A percentile compares a stretch with the other conserved stretches of the same genome.
Evolutionary conservation across 2,888 invertebrate species (phyloP).

Genomic region (Cremastobaeus sp.): DNA sequence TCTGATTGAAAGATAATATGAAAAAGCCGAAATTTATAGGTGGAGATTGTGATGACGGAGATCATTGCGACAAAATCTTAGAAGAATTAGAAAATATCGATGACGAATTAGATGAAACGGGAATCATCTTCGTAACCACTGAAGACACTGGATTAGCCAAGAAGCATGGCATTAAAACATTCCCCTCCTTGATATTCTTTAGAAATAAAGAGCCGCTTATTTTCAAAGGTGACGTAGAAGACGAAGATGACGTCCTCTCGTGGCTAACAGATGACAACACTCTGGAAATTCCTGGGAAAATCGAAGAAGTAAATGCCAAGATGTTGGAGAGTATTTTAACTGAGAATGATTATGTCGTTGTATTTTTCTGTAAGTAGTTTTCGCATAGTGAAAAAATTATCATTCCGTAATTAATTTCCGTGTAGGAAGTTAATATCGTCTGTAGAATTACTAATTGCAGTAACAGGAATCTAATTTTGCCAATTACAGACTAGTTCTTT

Average conservation of each 20-base stretch:
- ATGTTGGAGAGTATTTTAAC: slow-evolving; percentile 94
- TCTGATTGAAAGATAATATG: not conserved
- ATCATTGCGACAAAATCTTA: slow-evolving; percentile 90
- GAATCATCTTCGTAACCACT: slow-evolving; percentile 95
- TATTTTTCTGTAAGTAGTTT: slow-evolving; percentile 92
- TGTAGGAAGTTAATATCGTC: too few relatives aligned
- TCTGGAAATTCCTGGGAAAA: slow-evolving; percentile 93
- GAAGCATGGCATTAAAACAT: slow-evolving; percentile 89
- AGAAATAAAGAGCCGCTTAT: slow-evolving; percentile 93
- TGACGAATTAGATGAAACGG: slow-evolving; percentile 94
- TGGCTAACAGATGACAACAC: slow-evolving; percentile 96
- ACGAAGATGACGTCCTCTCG: slow-evolving; percentile 93
- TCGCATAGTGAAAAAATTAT: not conserved
- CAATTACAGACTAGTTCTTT: too few relatives aligned
- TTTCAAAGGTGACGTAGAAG: slow-evolving; percentile 91
- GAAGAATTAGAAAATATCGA: slow-evolving; percentile 94
- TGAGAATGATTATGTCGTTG: slow-evolving; percentile 92
- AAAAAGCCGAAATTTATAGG: slow-evolving; percentile 77
- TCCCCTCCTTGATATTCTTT: slow-evolving; percentile 93
- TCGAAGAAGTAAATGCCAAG: slow-evolving; percentile 93
- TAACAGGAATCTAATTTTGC: too few relatives aligned
- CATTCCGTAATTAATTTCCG: too few relatives aligned
- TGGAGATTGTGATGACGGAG: slow-evolving; percentile 92
- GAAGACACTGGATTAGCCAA: slow-evolving; percentile 90
- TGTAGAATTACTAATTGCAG: too few relatives aligned